Percentiles rank a stretch among this genome's conserved stretches.
Evolutionary conservation across 2,888 invertebrate species (phyloP).

Genomic region (Isoperla grammatica): DNA sequence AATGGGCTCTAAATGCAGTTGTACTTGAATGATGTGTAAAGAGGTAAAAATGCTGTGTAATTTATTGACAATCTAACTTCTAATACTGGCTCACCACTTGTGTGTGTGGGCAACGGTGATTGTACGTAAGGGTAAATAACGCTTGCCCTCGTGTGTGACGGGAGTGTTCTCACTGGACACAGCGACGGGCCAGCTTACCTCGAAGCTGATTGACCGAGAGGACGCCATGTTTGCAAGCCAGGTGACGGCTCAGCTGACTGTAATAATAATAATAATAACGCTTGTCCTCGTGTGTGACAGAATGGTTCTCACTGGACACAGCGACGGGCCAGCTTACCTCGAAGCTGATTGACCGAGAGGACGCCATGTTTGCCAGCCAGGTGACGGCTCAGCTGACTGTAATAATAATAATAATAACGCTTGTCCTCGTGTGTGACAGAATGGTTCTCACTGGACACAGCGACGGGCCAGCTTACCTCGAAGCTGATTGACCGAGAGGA

Average conservation of each 20-base stretch:
- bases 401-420: too few relatives aligned
- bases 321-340: constrained; percentile 9
- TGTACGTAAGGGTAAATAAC: too few relatives aligned
- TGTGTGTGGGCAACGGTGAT: too few relatives aligned
- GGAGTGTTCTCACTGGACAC: constrained; percentile 4
- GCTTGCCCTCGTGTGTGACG: too few relatives aligned
- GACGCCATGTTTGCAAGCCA: constrained; percentile 47
- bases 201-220: constrained; percentile 45
- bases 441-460: not conserved
- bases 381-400: constrained; percentile 47
- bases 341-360: constrained; percentile 45
- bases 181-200: constrained; percentile 7
- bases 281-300: too few relatives aligned
- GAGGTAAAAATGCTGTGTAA: too few relatives aligned
- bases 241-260: constrained; percentile 48
- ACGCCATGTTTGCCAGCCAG: constrained; percentile 47
- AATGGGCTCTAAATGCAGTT: too few relatives aligned
- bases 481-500: constrained; percentile 46
- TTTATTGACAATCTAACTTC: too few relatives aligned
- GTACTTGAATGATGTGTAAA: too few relatives aligned
- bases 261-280: too few relatives aligned
- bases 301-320: constrained; percentile 1
- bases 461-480: constrained; percentile 11
- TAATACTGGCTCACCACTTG: too few relatives aligned
- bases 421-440: too few relatives aligned